Base-by-base conservation (phyloP, 2,888 invertebrate species). In the Philhelius pedissequus region DNA sequence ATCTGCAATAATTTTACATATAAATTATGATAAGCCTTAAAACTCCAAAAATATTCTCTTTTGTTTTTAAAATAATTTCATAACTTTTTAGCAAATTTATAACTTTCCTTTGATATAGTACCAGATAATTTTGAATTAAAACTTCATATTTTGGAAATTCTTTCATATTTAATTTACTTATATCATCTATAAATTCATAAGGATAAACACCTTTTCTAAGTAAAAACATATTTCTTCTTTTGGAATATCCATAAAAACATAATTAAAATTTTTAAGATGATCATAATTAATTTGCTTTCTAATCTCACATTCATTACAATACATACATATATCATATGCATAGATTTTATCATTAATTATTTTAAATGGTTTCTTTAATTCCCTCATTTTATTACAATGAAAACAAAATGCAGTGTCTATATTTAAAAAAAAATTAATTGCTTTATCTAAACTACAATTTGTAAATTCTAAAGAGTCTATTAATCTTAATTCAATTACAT, bases 21-120 rank as follows among this genome's bases (percentile, higher is more conserved):
- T 56, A 56, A 54, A 43, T 56, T 70, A 70, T 70, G 70, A 48
- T 60, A 71, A 48, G 58, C 58, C 13, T 60, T 71, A 60, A 71
- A 60, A 71, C 54, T 38, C 35, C 69, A 48, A 58, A 11, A 58
- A 70, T 48, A 11, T 54, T 43, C 30, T 30, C 5, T 20, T 56
- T 30, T 54, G 54, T 30, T 71, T 71, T 58, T 54, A 54, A 69
- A 54, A 50, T 52, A 52, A 27, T 68, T 52, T 25, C 66, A 68
- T 52, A 66, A 50, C n/a, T 66, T 11, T 8, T 38, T 35, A 66
- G 64, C 35, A 50, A 66, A 50, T 48, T 66, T 66, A 50, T 50
- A 66, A 66, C 48, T 48, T 48, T 48, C 35, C 48, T 68, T 20
- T 25, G 38, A 38, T 52, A 52, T 52, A 68, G n/a, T 52, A 15